A percentile compares a stretch with the other conserved stretches of the same genome.
These are phyloP conservation scores for Sebastes kiyomatsui DNA, from an alignment of 2,797 vertebrate genomes.

Conservation along the genomic window DNA sequence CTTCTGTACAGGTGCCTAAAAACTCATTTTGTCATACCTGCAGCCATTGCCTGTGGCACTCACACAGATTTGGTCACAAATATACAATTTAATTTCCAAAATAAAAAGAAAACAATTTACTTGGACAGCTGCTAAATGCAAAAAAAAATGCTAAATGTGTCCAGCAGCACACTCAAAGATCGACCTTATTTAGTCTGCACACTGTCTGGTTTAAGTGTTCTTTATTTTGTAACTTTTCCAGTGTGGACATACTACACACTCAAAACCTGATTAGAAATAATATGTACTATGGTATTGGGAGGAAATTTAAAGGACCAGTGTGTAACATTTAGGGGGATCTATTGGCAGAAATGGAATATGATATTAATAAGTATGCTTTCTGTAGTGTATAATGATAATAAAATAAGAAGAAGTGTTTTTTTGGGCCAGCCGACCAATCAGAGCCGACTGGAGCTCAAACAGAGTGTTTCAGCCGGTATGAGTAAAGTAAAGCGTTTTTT, in stretches of 20 bases:
- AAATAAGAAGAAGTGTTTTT: too few species aligned
- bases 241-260: not conserved
- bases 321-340: too few species aligned
- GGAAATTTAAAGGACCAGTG: not conserved
- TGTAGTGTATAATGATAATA: too few species aligned
- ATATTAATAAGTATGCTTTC: too few species aligned
- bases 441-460: too few species aligned
- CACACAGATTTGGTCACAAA: not conserved
- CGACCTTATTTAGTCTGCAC: not conserved
- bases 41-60: not conserved
- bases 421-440: too few species aligned
- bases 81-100: not conserved
- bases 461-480: too few species aligned
- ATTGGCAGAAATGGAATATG: too few species aligned
- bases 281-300: not conserved
- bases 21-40: constrained; percentile 29
- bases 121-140: too few species aligned
- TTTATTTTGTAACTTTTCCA: not conserved
- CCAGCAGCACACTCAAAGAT: not conserved
- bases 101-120: too few species aligned
- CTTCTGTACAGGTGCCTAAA: not conserved
- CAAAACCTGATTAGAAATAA: not conserved
- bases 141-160: not conserved
- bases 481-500: too few species aligned
- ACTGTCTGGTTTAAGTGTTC: not conserved